Evolutionary conservation across 1,140 invertebrate genomes (phyloP).

Genomic region (Formica exsecta): DNA sequence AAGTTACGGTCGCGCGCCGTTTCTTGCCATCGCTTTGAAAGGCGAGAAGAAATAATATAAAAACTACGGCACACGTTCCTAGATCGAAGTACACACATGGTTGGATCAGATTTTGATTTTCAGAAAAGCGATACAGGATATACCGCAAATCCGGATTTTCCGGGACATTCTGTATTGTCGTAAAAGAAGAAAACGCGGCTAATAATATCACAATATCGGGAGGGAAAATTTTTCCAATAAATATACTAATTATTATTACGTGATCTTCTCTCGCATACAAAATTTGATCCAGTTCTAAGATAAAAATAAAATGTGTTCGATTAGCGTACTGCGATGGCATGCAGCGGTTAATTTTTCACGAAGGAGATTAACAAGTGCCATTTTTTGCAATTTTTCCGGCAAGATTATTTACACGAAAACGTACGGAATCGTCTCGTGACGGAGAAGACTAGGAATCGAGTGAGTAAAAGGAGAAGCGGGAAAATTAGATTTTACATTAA

Average conservation of each 20-base stretch:
- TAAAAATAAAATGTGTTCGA: constrained; percentile 22
- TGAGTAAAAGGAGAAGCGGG: neutral
- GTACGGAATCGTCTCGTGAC: constrained; percentile 17
- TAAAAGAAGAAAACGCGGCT: neutral
- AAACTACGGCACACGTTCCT: neutral
- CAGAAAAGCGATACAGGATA: neutral
- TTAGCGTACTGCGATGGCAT: constrained; percentile 31
- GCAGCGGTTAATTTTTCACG: constrained; percentile 33
- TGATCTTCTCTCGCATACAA: neutral
- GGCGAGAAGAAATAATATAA: neutral
- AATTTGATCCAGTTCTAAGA: constrained; percentile 6
- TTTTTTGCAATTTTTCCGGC: constrained; percentile 69
- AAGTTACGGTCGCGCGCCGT: constrained; percentile 21
- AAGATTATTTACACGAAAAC: constrained; percentile 23
- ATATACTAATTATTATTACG: neutral
- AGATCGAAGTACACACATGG: neutral
- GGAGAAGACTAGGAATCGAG: neutral
- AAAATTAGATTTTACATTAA: constrained; percentile 76
- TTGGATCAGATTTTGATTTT: constrained; percentile 8
- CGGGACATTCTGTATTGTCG: neutral
- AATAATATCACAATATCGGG: neutral
- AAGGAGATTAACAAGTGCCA: constrained; percentile 66
- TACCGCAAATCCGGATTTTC: neutral
- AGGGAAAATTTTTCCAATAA: neutral
- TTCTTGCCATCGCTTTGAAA: constrained; percentile 33